Conservation (phyloP, 2,113 vertebrate genomes). For the Melanostigma gelatinosum region DNA sequence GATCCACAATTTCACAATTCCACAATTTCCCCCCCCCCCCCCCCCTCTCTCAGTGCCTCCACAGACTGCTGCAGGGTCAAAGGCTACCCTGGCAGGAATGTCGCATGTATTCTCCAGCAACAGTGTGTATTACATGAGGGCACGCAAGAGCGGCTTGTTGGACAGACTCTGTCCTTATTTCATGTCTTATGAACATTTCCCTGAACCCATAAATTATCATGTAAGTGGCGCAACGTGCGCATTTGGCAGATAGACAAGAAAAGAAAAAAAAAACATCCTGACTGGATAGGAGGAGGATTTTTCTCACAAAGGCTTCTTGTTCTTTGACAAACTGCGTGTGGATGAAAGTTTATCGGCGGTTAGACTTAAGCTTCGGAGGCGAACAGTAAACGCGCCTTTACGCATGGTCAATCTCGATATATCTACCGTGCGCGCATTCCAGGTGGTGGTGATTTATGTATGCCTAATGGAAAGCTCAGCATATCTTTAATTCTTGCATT, state of each 20-base stretch:
- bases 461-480: conserved; percentile 2
- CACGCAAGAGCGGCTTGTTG: background rate
- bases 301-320: conserved; percentile 45
- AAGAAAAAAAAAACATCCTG: conserved; percentile 18
- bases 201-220: conserved; percentile 60
- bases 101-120: conserved; percentile 42
- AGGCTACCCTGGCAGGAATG: conserved; percentile 63
- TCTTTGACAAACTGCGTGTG: conserved; percentile 25
- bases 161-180: background rate
- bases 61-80: conserved; percentile 49
- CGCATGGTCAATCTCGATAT: background rate
- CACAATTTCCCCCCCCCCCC: conserved; percentile 2
- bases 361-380: background rate
- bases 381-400: conserved; percentile 24
- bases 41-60: conserved; percentile 17
- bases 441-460: conserved; percentile 33
- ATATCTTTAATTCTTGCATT: conserved; percentile 12
- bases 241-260: conserved; percentile 61
- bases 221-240: conserved; percentile 52
- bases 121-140: conserved; percentile 5
- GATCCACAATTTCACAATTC: conserved; percentile 47
- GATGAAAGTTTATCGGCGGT: conserved; percentile 9
- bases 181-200: conserved; percentile 28
- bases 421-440: background rate
- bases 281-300: conserved; percentile 27